Base-by-base conservation (phyloP, 2,888 invertebrate genomes). In the Catocala fraxini region DNA sequence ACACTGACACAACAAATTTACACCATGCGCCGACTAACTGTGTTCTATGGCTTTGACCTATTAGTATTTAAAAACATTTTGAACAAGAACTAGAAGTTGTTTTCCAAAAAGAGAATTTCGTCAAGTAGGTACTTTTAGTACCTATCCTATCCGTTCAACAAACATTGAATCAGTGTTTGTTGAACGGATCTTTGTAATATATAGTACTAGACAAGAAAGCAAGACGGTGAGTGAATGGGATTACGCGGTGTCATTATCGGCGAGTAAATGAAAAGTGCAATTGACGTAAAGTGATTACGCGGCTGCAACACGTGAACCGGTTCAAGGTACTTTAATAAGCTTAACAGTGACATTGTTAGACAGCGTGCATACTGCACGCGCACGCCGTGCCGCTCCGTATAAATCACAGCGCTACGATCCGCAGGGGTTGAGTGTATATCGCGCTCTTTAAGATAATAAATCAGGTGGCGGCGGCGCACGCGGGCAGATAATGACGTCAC, bases 401-500 rank as follows among this genome's bases (percentile, higher is more conserved):
- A 91, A 89, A 89, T 91, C 87, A 88, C 80, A 73, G 68, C 80
- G 35, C 35, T 5, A 39, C 35, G 82, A 82, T 79, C 79, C 77
- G 73, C 83, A 73, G 65, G 84, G 85, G 87, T 85, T 81, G 82
- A 86, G 83, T 80, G 75, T 77, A 83, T 80, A 83, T 80, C 80
- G 82, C 84, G 83, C 85, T 84, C 83, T 85, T 84, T 84, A 77
- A 87, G 89, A 87, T 89, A 89, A 93, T 93, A 93, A 93, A 93
- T 93, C 91, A 91, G 87, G 82, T 82, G 83, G 82, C 80, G 81
- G 85, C 79, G 82, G 88, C 87, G 87, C 85, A 84, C 84, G 85
- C 88, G 84, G 82, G 84, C 86, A 84, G 89, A 89, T 92, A 89
- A 89, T 94, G 94, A 94, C 94, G 93, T 94, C 94, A 94, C 89